Base-by-base conservation (phyloP, 1,140 invertebrate species). In the Mizuhopecten yessoensis region DNA sequence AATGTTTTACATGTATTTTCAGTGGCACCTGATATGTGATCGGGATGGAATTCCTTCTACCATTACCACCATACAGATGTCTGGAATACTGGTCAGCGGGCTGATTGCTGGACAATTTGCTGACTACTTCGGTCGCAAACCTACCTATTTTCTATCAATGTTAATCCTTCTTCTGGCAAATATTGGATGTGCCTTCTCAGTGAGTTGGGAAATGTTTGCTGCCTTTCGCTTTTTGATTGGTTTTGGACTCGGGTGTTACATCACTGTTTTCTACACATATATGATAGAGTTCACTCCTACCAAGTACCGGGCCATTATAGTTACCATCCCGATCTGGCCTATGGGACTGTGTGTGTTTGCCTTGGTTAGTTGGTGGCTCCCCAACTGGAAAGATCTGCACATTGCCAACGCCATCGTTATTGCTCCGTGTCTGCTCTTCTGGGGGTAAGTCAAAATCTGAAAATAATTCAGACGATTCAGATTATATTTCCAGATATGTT, bases 51-150 rank as follows among this genome's bases (percentile, higher is more conserved):
- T 95, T 17, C 88, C 90, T 23, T 90, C 94, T 23, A 86, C 92
- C 0, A 94, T 95, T 86, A 95, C 94, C n/a, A 94, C 93, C 0
- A 93, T 96, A 29, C 95, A 95, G 88, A 95, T 96, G 95, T 93
- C 89, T 17, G 95, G 95, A 0, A 90, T 95, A 5, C 90, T 95
- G 0, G 11, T 95, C n/a, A 94, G 95, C 2, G 93, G 93, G 15
- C 39, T 93, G 20, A 33, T 95, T 0, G 90, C 92, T 0, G 94
- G 94, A n/a, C 94, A 95, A 34, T 33, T 94, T 0, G 94, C 93
- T 20, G 95, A 96, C 90, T 39, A 90, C 15, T 89, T 94, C 39
- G 95, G 95, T 17, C 88, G 95, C 17, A 93, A 93, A 89, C 92
- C 91, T 3, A 93, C 94, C 11, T 92, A 93, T 33, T 94, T 93